Conservation (phyloP, 2,113 vertebrate species). For the Parus major region DNA sequence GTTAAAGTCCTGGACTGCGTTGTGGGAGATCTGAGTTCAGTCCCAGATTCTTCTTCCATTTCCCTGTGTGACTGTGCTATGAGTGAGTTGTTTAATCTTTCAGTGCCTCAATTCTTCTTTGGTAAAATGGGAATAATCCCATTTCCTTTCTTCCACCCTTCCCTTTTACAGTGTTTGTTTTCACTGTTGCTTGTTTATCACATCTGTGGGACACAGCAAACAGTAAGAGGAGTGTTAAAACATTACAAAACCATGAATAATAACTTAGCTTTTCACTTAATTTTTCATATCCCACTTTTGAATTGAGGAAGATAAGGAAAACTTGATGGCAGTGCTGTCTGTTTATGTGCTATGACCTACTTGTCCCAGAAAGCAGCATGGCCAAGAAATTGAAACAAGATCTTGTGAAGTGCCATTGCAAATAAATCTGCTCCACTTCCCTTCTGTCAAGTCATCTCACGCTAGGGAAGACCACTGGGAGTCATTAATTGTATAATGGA, state of each 20-base stretch:
- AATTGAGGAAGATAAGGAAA: not conserved
- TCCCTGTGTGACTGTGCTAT: slow-evolving; percentile 7
- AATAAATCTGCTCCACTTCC: slow-evolving; percentile 67
- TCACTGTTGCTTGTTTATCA: not conserved
- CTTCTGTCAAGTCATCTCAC: slow-evolving; percentile 57
- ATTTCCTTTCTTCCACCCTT: slow-evolving; percentile 42
- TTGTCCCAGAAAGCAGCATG: slow-evolving; percentile 33
- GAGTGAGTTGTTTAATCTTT: slow-evolving; percentile 7
- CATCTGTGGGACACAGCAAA: not conserved
- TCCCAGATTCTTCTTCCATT: slow-evolving; percentile 52
- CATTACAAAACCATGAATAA: not conserved
- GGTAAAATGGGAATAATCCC: slow-evolving; percentile 8
- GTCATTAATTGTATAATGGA: slow-evolving; percentile 54
- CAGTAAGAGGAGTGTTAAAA: not conserved
- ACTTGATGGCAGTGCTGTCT: not conserved
- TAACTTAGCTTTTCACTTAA: not conserved
- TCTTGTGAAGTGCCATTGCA: slow-evolving; percentile 55
- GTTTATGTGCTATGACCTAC: slow-evolving; percentile 20
- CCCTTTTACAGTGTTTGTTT: slow-evolving; percentile 3
- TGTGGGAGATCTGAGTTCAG: slow-evolving; percentile 53
- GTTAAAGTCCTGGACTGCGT: slow-evolving; percentile 40
- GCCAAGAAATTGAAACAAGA: slow-evolving; percentile 63
- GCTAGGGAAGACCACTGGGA: slow-evolving; percentile 60
- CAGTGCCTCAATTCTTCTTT: not conserved
- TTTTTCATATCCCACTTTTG: not conserved